A percentile compares a stretch with the other conserved stretches of the same genome.
These are phyloP conservation scores for Onychomys torridus DNA, from an alignment of 2,797 vertebrate species.

Conservation along the genomic window DNA sequence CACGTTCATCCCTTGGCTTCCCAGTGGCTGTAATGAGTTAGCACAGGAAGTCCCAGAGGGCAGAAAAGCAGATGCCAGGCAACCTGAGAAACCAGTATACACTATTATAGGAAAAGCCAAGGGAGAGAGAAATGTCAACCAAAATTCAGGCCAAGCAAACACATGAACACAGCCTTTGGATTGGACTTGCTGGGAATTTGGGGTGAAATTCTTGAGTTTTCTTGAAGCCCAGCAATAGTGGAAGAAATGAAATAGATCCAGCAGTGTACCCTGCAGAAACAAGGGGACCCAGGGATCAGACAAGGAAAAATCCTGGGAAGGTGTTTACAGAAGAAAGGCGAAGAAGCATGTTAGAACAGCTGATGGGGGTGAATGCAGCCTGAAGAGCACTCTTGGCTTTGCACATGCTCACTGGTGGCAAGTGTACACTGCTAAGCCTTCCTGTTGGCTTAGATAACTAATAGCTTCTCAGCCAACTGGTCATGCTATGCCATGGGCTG, in stretches of 20 bases:
- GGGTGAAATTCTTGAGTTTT: neutral
- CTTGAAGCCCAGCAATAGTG: neutral
- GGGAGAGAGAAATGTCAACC: neutral
- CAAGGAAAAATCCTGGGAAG: neutral
- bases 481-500: too few relatives aligned
- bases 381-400: neutral
- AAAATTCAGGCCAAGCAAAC: neutral
- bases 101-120: neutral
- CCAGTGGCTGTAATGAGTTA: neutral
- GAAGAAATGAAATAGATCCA: neutral
- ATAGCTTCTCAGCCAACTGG: neutral
- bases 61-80: neutral
- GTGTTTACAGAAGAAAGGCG: conserved; percentile 15
- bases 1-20: neutral
- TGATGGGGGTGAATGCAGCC: neutral
- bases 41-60: neutral
- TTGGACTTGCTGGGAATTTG: neutral
- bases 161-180: neutral
- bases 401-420: neutral
- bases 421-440: neutral
- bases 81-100: neutral
- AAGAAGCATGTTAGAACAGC: neutral
- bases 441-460: neutral
- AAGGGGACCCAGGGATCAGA: neutral
- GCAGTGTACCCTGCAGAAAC: neutral